These are phyloP conservation scores for Danionella dracula DNA, from an alignment of 2,797 vertebrate genomes.

Conservation along the genomic window DNA sequence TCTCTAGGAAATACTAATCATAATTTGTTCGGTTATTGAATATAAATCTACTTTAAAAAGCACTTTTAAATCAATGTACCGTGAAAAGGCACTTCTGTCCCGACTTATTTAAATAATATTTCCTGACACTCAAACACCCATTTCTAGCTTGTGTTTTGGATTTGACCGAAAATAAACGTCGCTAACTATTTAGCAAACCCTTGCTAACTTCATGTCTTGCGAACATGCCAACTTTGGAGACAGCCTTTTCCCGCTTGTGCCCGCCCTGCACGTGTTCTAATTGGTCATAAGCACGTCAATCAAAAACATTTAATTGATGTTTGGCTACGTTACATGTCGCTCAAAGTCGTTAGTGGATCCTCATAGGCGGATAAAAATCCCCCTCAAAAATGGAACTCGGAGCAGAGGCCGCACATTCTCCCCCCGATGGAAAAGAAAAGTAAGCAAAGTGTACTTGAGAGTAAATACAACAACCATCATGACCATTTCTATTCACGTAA, in stretches of 20 bases:
- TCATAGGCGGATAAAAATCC: conserved; percentile 60
- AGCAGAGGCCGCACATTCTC: conserved; percentile 29
- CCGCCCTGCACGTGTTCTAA: conserved; percentile 57
- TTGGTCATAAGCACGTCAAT: conserved; percentile 58
- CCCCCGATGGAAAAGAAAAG: conserved; percentile 47
- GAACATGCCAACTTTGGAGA: conserved; percentile 43
- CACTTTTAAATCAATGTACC: no score
- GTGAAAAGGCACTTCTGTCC: not conserved
- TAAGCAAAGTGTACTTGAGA: conserved; percentile 12
- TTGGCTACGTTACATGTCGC: conserved; percentile 53
- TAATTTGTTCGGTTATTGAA: no score
- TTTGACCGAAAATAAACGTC: conserved; percentile 20
- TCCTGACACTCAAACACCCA: not conserved
- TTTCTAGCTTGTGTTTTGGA: not conserved
- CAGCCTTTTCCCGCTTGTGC: conserved; percentile 75
- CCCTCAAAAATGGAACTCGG: conserved; percentile 48
- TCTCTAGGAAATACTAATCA: no score
- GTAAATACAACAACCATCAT: conserved; percentile 6
- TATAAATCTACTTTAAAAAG: no score
- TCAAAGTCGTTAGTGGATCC: conserved; percentile 37
- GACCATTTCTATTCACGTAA: not conserved
- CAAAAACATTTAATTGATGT: conserved; percentile 32
- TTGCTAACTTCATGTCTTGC: conserved; percentile 28
- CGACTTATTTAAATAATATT: not conserved
- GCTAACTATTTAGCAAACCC: conserved; percentile 32